Evolutionary conservation across 2,113 vertebrate genomes (phyloP).

Genomic region (Cygnus atratus): DNA sequence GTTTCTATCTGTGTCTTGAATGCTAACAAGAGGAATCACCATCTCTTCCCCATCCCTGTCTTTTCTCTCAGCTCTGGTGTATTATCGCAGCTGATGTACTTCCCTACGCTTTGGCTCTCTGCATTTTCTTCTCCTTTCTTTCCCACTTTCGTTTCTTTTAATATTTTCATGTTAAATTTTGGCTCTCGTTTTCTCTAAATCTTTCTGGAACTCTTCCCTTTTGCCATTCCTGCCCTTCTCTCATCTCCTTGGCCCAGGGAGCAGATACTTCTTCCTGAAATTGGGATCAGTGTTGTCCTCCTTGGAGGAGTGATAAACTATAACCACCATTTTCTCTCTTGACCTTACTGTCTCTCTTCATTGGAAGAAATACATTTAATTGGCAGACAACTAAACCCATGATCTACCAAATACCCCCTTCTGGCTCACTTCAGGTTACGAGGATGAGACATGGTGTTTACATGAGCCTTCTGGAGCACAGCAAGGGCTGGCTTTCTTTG

Average conservation of each 20-base stretch:
- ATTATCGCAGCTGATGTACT: neutral
- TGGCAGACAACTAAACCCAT: neutral
- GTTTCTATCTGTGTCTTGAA: neutral
- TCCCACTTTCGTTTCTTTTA: neutral
- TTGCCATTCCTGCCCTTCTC: neutral
- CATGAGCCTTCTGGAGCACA: neutral
- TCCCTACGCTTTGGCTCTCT: neutral
- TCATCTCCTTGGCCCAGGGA: neutral
- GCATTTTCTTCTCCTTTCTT: neutral
- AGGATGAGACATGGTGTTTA: neutral
- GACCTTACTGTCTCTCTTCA: neutral
- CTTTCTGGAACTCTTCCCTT: neutral
- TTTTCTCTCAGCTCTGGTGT: neutral
- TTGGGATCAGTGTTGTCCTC: neutral
- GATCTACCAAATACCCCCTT: neutral
- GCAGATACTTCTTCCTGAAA: neutral
- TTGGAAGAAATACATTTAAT: neutral
- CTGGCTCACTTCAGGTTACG: neutral
- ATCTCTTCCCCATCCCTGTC: neutral
- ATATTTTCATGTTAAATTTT: conserved; percentile 3
- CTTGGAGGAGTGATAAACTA: neutral
- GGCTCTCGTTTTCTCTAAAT: neutral
- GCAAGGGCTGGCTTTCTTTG: neutral
- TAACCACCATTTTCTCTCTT: neutral
- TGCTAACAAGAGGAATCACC: neutral